Percentiles rank a stretch among this genome's conserved stretches.
Conservation (phyloP, 1,140 invertebrate species). For the Solenopsis fugax region DNA sequence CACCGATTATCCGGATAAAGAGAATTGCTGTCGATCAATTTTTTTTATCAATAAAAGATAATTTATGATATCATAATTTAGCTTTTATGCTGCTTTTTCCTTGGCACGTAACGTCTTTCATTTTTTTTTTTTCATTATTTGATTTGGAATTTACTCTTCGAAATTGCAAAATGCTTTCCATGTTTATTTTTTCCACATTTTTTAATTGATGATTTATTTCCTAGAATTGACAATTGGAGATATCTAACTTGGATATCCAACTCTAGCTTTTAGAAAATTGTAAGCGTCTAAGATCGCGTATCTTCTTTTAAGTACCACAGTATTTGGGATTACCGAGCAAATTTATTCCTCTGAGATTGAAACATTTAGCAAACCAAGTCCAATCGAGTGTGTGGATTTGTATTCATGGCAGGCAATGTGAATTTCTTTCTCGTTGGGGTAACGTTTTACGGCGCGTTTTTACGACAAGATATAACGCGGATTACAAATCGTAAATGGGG, state of each 20-base stretch:
- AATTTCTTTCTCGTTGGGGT: constrained; percentile 56
- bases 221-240: background rate
- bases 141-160: background rate
- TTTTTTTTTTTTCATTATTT: background rate
- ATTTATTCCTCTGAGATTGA: constrained; percentile 40
- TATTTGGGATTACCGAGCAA: constrained; percentile 6
- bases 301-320: background rate
- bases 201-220: constrained; percentile 23
- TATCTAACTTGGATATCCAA: background rate
- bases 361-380: constrained; percentile 51
- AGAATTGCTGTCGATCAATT: background rate
- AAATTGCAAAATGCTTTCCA: too few relatives aligned
- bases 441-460: constrained; percentile 48
- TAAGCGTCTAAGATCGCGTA: background rate
- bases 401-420: constrained; percentile 49
- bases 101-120: background rate
- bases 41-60: background rate
- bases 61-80: background rate
- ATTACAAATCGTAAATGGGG: constrained; percentile 47
- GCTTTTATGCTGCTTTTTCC: background rate
- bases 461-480: constrained; percentile 52
- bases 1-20: constrained; percentile 11
- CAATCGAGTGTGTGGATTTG: constrained; percentile 40
- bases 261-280: background rate
- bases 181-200: background rate